These are phyloP conservation scores for Acrocera orbiculus DNA, from an alignment of 2,888 invertebrate species.

Conservation along the genomic window DNA sequence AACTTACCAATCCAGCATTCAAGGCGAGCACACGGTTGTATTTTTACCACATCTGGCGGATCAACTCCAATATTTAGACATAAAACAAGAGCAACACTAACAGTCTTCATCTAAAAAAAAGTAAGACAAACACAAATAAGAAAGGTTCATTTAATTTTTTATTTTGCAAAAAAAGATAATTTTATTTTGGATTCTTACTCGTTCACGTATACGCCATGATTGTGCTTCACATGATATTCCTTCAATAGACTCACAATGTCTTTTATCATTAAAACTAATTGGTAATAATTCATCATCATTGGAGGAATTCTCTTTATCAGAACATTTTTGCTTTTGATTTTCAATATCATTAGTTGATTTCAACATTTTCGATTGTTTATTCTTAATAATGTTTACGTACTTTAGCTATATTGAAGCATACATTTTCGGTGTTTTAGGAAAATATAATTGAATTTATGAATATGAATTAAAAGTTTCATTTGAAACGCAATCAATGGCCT, in stretches of 20 bases:
- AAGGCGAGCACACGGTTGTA: constrained; percentile 84
- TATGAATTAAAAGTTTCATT: no score
- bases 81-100: constrained; percentile 91
- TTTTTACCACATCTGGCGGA: constrained; percentile 95
- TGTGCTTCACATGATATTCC: constrained; percentile 48
- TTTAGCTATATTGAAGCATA: no score
- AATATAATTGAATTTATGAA: no score
- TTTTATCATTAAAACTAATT: constrained; percentile 23
- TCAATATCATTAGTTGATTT: no score
- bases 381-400: no score
- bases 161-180: neutral
- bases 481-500: no score
- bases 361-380: no score
- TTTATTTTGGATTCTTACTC: constrained; percentile 37
- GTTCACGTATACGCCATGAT: constrained; percentile 84
- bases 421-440: no score
- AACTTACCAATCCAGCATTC: constrained; percentile 91
- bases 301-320: no score
- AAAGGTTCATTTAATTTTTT: neutral
- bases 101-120: constrained; percentile 84
- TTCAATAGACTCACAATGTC: constrained; percentile 53
- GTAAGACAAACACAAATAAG: neutral
- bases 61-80: constrained; percentile 99
- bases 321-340: no score
- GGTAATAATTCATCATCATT: constrained; percentile 18